These are phyloP conservation scores for Carabus problematicus DNA, from an alignment of 2,888 invertebrate species.

Conservation along the genomic window DNA sequence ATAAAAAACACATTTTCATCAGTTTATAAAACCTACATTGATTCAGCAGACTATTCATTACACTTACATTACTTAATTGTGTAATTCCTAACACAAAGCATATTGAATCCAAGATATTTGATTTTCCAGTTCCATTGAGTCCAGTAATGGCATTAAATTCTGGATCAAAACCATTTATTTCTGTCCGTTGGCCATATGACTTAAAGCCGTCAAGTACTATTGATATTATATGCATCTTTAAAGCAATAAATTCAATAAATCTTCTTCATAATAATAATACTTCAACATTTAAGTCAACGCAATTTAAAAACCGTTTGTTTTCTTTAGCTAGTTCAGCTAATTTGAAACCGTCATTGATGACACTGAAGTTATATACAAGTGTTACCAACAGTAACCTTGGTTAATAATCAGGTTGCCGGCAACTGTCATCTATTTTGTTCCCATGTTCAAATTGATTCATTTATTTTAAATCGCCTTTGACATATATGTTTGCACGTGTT, in stretches of 20 bases:
- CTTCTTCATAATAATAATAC: background rate
- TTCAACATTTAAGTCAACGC: too few relatives aligned
- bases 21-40: background rate
- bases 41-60: background rate
- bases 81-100: conserved; percentile 97
- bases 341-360: too few relatives aligned
- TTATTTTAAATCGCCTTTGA: background rate
- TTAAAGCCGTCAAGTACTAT: conserved; percentile 97
- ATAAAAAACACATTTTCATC: conserved; percentile 2
- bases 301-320: too few relatives aligned
- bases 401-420: too few relatives aligned
- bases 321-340: too few relatives aligned
- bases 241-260: background rate
- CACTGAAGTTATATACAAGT: too few relatives aligned
- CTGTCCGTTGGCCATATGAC: conserved; percentile 93
- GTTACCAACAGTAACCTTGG: too few relatives aligned
- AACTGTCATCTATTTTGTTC: too few relatives aligned
- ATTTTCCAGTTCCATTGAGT: conserved; percentile 96
- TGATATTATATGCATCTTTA: conserved; percentile 86
- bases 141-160: conserved; percentile 99
- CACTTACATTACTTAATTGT: conserved; percentile 85
- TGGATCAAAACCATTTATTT: conserved; percentile 90
- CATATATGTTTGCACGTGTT: background rate
- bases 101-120: conserved; percentile 96
- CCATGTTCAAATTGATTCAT: too few relatives aligned